Percentiles rank a stretch among this genome's conserved stretches.
phyloP scores from a whole-genome alignment of 2,888 invertebrate genomes.

The Mystacides longicornis region DNA sequence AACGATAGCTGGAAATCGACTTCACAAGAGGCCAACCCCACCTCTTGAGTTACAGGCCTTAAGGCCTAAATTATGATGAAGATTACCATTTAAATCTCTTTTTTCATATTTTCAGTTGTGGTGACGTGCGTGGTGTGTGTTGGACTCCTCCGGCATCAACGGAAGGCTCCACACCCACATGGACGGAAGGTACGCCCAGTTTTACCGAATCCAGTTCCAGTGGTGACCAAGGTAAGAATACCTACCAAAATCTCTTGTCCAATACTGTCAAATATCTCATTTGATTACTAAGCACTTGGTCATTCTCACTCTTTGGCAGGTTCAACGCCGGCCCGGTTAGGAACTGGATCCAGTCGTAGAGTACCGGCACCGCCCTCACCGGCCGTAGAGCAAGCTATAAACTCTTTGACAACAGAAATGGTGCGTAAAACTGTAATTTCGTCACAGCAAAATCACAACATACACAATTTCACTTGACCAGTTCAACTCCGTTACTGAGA shows the following conservation, averaged over 20 bases:
- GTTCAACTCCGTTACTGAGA: too few species aligned
- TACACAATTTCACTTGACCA: not conserved
- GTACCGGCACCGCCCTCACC: constrained; percentile 37
- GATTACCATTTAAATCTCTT: too few species aligned
- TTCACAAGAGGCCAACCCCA: too few species aligned
- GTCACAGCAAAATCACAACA: not conserved
- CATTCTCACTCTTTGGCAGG: too few species aligned
- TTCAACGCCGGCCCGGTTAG: constrained; percentile 54
- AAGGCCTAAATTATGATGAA: too few species aligned
- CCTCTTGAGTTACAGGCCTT: too few species aligned
- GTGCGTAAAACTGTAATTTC: constrained; percentile 47
- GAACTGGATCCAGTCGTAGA: constrained; percentile 32
- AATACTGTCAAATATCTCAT: too few species aligned
- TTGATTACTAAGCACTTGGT: too few species aligned
- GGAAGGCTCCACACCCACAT: constrained; percentile 91
- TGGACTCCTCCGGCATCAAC: constrained; percentile 84
- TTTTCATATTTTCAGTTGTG: constrained; percentile 16
- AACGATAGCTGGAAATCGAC: too few species aligned
- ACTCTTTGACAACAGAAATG: constrained; percentile 79
- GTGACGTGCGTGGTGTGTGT: constrained; percentile 35
- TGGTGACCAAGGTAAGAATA: constrained; percentile 69
- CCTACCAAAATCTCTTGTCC: too few species aligned
- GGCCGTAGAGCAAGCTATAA: constrained; percentile 62
- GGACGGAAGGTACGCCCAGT: constrained; percentile 97
- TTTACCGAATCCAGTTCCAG: constrained; percentile 96